These are phyloP conservation scores for Drosophila rellima DNA, from an alignment of 2,888 invertebrate genomes.

Conservation along the genomic window DNA sequence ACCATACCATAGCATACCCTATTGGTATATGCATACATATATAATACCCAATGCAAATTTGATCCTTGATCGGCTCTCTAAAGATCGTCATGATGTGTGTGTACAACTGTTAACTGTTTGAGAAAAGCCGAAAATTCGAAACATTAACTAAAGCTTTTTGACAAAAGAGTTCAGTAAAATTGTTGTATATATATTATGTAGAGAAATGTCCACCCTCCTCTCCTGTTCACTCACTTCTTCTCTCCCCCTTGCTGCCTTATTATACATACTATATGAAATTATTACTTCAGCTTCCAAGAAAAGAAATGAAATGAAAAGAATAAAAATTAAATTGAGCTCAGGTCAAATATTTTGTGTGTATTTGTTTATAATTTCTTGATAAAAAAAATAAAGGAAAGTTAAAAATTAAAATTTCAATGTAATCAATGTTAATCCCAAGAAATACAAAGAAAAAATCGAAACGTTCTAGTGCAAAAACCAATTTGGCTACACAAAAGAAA, in stretches of 20 bases:
- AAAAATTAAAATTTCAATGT: slow-evolving; percentile 19
- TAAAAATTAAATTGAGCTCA: slow-evolving; percentile 47
- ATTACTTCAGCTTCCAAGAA: slow-evolving; percentile 47
- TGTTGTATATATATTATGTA: slow-evolving; percentile 18
- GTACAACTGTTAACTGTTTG: slow-evolving; percentile 25
- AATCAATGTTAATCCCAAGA: slow-evolving; percentile 47
- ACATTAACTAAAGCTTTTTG: not conserved
- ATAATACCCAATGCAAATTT: slow-evolving; percentile 10
- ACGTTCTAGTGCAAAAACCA: slow-evolving; percentile 40
- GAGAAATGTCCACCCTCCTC: not conserved
- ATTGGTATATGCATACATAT: slow-evolving; percentile 6
- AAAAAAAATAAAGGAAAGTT: slow-evolving; percentile 10
- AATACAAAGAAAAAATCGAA: not conserved
- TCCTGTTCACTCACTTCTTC: not conserved
- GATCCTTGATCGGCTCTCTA: slow-evolving; percentile 28
- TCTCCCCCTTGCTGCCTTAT: slow-evolving; percentile 8
- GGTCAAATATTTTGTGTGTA: slow-evolving; percentile 52
- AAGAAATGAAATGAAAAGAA: slow-evolving; percentile 10
- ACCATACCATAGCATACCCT: slow-evolving; percentile 40
- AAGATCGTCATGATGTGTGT: slow-evolving; percentile 22
- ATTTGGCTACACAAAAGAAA: slow-evolving; percentile 33
- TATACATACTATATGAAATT: slow-evolving; percentile 32
- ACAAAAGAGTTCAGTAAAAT: slow-evolving; percentile 18
- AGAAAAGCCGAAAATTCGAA: slow-evolving; percentile 5
- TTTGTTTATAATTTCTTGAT: slow-evolving; percentile 23